Evolutionary conservation across 2,797 vertebrate species (phyloP).

Genomic region (Chelon labrosus): DNA sequence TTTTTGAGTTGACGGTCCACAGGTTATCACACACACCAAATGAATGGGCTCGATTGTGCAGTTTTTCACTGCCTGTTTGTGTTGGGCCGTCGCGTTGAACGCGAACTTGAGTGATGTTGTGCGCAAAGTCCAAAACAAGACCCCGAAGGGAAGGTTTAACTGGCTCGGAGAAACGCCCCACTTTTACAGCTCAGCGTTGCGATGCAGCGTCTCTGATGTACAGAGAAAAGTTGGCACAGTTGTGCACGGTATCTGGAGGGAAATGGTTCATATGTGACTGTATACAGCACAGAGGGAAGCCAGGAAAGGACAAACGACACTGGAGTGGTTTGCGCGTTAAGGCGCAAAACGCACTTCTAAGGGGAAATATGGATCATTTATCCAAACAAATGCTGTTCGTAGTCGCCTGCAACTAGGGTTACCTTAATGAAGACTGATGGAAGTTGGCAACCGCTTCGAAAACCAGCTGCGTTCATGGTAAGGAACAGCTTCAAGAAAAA

Average conservation of each 20-base stretch:
- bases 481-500: conserved; percentile 31
- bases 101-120: neutral
- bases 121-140: conserved; percentile 6
- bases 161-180: conserved; percentile 65
- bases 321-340: conserved; percentile 59
- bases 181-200: conserved; percentile 29
- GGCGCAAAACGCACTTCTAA: conserved; percentile 47
- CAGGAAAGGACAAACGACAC: conserved; percentile 20
- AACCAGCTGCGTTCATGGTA: conserved; percentile 74
- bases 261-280: conserved; percentile 41
- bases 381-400: conserved; percentile 23
- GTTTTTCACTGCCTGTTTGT: neutral
- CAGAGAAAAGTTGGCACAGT: conserved; percentile 65
- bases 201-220: conserved; percentile 46
- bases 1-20: neutral
- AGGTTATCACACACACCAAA: conserved; percentile 1
- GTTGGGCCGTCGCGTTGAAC: neutral
- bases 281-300: conserved; percentile 15
- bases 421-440: conserved; percentile 71
- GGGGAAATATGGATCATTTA: conserved; percentile 49
- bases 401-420: conserved; percentile 6
- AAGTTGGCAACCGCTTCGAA: conserved; percentile 69
- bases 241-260: conserved; percentile 46
- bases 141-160: conserved; percentile 37
- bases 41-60: neutral